Conservation (phyloP, 2,797 vertebrate genomes). For the Anas acuta region DNA sequence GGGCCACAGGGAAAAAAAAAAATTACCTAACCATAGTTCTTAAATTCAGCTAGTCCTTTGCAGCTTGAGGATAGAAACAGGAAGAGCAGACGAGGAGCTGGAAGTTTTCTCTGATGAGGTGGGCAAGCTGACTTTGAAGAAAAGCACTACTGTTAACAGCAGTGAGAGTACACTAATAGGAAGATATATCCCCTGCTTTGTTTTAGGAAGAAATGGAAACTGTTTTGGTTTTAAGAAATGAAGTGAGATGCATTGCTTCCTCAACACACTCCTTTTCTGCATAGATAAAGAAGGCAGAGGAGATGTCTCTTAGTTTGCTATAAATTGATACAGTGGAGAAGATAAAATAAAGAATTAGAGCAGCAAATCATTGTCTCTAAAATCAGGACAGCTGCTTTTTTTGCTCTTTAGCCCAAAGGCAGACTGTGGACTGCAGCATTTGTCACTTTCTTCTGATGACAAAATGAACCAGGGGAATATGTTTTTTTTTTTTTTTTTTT, state of each 20-base stretch:
- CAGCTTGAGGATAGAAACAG: slow-evolving; percentile 1
- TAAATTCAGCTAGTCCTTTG: background rate
- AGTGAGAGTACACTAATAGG: background rate
- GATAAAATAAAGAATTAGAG: background rate
- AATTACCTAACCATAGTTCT: background rate
- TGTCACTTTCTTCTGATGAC: background rate
- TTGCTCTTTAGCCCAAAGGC: background rate
- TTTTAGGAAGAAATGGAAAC: background rate
- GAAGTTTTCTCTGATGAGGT: background rate
- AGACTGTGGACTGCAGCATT: background rate
- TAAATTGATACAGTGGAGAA: background rate
- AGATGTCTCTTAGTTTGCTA: background rate
- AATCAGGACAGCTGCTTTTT: background rate
- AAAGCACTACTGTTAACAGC: background rate
- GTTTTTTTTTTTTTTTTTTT: too few relatives aligned
- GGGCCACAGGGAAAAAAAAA: background rate
- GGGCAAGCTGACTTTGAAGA: background rate
- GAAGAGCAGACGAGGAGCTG: background rate
- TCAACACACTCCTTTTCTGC: background rate
- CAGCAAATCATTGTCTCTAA: background rate
- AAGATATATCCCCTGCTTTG: background rate
- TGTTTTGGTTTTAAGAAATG: background rate
- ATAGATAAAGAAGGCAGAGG: background rate
- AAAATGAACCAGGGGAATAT: background rate
- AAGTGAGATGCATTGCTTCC: background rate